These are phyloP conservation scores for Sebastes hubbsi DNA, from an alignment of 2,797 vertebrate species.

Conservation along the genomic window DNA sequence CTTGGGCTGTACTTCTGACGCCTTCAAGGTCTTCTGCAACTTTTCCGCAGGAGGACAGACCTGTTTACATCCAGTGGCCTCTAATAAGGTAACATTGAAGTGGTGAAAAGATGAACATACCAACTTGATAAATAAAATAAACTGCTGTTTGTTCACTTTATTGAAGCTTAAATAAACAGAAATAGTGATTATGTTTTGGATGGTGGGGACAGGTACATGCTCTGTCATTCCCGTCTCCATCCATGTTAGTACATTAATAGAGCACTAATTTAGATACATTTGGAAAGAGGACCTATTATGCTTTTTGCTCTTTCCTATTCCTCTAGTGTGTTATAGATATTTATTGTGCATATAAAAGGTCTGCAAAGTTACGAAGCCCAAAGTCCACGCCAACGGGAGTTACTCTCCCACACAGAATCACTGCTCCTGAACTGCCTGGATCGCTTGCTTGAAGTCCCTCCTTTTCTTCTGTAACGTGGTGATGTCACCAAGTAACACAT, in stretches of 20 bases:
- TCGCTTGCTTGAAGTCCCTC: no score
- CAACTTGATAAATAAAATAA: background rate
- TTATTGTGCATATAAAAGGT: no score
- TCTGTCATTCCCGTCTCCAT: background rate
- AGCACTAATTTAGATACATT: background rate
- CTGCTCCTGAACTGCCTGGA: no score
- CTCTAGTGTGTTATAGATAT: no score
- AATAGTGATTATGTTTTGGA: background rate
- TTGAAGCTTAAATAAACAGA: background rate
- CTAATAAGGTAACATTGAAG: slow-evolving; percentile 85
- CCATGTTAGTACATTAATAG: background rate
- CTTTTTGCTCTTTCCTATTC: no score
- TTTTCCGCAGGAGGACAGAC: slow-evolving; percentile 97
- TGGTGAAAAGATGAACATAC: background rate
- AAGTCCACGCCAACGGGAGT: accelerated
- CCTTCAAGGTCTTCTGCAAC: slow-evolving; percentile 97
- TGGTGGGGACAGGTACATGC: background rate
- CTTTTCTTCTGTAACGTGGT: no score
- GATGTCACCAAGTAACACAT: no score
- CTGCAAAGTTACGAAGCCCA: no score
- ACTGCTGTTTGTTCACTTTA: background rate
- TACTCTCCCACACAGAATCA: no score
- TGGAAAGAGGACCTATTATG: no score
- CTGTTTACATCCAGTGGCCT: slow-evolving; percentile 88
- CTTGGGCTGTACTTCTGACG: slow-evolving; percentile 94